Evolutionary conservation across 2,888 invertebrate species (phyloP).

Genomic region (Eudasyphora cyanicolor): DNA sequence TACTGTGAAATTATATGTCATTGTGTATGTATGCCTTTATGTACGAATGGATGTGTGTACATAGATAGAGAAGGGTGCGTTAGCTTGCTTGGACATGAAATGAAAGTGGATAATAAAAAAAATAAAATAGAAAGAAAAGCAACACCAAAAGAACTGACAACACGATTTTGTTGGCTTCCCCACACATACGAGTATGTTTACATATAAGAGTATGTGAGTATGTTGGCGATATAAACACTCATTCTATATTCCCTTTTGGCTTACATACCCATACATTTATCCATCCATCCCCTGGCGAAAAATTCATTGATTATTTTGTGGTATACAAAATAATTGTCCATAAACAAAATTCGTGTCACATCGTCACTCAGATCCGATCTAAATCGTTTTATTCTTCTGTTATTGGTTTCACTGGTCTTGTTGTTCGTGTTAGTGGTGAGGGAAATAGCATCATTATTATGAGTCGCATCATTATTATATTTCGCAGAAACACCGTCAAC

Average conservation of each 20-base stretch:
- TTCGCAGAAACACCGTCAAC: constrained; percentile 6
- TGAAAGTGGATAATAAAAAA: neutral
- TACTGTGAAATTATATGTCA: constrained; percentile 13
- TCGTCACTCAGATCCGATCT: neutral
- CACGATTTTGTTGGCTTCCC: constrained; percentile 29
- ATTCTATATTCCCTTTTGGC: neutral
- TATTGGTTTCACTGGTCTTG: too few relatives aligned
- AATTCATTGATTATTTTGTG: constrained; percentile 57
- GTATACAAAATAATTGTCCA: constrained; percentile 51
- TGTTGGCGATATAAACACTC: neutral
- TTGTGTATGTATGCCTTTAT: neutral
- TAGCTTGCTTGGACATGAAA: constrained; percentile 16
- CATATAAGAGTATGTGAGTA: neutral
- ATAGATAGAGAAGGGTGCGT: constrained; percentile 9
- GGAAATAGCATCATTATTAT: constrained; percentile 2
- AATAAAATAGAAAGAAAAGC: neutral
- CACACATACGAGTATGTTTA: too few relatives aligned
- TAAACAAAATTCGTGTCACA: constrained; percentile 38
- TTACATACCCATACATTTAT: neutral
- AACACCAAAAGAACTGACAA: neutral
- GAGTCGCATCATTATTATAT: neutral
- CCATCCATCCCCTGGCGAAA: neutral
- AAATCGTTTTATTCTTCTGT: neutral
- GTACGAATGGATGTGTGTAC: neutral
- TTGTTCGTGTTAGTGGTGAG: neutral